Evolutionary conservation across 2,113 vertebrate species (phyloP).

Genomic region (Steatornis caripensis): DNA sequence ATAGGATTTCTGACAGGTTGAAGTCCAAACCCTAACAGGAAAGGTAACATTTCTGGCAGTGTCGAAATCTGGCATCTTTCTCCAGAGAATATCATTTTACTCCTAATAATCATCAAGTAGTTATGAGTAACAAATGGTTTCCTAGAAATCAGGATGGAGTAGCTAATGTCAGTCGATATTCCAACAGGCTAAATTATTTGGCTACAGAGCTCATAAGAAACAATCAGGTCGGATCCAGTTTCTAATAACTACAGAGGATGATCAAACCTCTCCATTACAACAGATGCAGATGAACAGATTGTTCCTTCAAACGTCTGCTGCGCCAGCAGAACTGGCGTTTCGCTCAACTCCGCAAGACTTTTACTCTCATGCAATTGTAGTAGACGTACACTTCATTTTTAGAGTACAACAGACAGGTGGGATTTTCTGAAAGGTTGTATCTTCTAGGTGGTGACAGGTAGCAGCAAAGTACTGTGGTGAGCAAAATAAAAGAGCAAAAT

Average conservation of each 20-base stretch:
- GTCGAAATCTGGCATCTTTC: background rate
- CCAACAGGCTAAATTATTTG: background rate
- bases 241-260: background rate
- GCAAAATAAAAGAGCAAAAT: background rate
- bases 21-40: background rate
- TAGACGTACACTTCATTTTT: background rate
- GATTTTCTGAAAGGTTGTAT: background rate
- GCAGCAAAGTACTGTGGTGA: background rate
- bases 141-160: background rate
- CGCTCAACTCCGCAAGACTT: background rate
- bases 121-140: slow-evolving; percentile 1
- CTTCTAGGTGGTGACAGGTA: background rate
- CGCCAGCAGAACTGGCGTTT: background rate
- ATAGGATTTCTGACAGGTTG: background rate
- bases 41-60: background rate
- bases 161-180: background rate
- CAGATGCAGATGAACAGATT: slow-evolving; percentile 14
- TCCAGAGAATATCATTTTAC: background rate
- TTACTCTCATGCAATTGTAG: background rate
- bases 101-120: background rate
- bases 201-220: background rate
- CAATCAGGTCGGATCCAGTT: background rate
- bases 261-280: background rate
- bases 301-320: background rate
- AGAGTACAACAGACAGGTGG: background rate